Conservation (phyloP, 2,797 vertebrate genomes). For the Urophycis tenuis region DNA sequence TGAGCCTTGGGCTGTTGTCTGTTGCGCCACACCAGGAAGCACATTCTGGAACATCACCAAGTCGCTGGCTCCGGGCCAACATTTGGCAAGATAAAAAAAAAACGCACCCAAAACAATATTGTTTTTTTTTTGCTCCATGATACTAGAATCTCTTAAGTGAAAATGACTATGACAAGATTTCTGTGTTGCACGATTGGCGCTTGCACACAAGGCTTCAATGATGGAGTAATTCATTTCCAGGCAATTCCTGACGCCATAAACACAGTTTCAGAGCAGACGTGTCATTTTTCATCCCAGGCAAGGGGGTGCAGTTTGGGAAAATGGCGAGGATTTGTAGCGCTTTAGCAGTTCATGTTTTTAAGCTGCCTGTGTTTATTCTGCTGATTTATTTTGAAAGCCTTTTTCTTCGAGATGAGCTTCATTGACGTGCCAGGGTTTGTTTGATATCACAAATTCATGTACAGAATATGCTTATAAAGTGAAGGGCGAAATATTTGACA, state of each 20-base stretch:
- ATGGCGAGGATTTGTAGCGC: slow-evolving; percentile 70
- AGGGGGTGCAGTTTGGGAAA: slow-evolving; percentile 58
- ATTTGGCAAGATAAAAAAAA: slow-evolving; percentile 25
- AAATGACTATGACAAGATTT: slow-evolving; percentile 72
- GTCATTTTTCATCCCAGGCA: slow-evolving; percentile 70
- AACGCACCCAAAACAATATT: neutral
- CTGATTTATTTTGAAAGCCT: slow-evolving; percentile 72
- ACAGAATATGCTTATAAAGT: slow-evolving; percentile 62
- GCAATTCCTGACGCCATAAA: slow-evolving; percentile 74
- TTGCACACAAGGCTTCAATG: slow-evolving; percentile 58
- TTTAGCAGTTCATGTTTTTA: slow-evolving; percentile 68
- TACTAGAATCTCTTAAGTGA: slow-evolving; percentile 70
- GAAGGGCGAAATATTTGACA: slow-evolving; percentile 58
- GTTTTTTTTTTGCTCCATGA: slow-evolving; percentile 48
- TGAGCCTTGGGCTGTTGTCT: slow-evolving; percentile 47
- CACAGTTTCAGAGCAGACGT: slow-evolving; percentile 73
- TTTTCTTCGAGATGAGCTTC: slow-evolving; percentile 62
- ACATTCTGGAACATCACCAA: slow-evolving; percentile 45
- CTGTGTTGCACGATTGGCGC: slow-evolving; percentile 64
- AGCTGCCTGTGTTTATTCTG: slow-evolving; percentile 68
- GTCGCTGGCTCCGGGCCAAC: slow-evolving; percentile 56
- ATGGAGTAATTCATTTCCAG: slow-evolving; percentile 80
- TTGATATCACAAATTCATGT: slow-evolving; percentile 68
- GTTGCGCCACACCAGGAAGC: slow-evolving; percentile 31
- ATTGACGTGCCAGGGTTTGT: slow-evolving; percentile 71